phyloP scores from a whole-genome alignment of 2,113 vertebrate genomes.

The Pollimyrus isidori region DNA sequence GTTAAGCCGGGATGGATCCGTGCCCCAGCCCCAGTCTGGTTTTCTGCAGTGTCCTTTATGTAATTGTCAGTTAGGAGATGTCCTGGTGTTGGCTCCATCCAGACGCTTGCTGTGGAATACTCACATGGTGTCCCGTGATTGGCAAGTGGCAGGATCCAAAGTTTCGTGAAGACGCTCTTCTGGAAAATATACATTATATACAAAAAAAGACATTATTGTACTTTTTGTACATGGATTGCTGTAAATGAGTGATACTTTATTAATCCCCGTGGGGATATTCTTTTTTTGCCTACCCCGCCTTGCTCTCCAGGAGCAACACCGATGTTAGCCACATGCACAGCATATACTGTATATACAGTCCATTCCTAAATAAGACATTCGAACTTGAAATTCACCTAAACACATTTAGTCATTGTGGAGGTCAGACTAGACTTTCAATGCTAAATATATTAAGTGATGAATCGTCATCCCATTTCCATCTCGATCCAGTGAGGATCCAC shows the following conservation, averaged over 20 bases:
- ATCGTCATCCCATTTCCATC: neutral
- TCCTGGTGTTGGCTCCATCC: slow-evolving; percentile 40
- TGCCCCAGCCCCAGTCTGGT: slow-evolving; percentile 47
- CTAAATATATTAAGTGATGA: neutral
- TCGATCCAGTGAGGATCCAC: neutral
- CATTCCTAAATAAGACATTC: neutral
- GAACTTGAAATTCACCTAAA: neutral
- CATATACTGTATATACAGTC: neutral
- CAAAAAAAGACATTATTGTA: slow-evolving; percentile 22
- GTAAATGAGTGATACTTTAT: neutral
- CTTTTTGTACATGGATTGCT: neutral
- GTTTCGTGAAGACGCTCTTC: slow-evolving; percentile 17
- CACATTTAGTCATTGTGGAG: neutral
- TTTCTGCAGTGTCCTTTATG: slow-evolving; percentile 38
- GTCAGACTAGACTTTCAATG: neutral
- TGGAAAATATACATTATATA: slow-evolving; percentile 30
- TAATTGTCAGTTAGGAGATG: slow-evolving; percentile 27
- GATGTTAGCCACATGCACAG: neutral
- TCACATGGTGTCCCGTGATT: slow-evolving; percentile 43
- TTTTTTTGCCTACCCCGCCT: neutral
- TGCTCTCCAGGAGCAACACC: neutral
- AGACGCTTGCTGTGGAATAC: slow-evolving; percentile 25
- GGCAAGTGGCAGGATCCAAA: slow-evolving; percentile 8
- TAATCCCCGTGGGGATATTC: neutral
- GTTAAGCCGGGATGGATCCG: slow-evolving; percentile 41